Evolutionary conservation across 2,113 vertebrate genomes (phyloP).

Genomic region (Onychorhynchus coronatus): DNA sequence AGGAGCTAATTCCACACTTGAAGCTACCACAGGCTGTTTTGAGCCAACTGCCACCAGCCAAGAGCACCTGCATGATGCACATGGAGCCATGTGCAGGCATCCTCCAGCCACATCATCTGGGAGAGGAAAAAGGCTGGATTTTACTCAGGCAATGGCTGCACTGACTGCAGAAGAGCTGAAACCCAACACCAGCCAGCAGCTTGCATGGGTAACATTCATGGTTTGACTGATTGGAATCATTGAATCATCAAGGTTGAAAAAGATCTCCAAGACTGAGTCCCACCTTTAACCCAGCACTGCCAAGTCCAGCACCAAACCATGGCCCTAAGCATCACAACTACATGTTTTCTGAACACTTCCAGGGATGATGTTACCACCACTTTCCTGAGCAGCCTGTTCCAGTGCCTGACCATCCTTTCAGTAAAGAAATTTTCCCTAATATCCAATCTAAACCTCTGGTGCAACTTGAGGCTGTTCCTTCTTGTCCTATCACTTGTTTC

Average conservation of each 20-base stretch:
- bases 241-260: not conserved
- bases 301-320: not conserved
- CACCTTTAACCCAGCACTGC: not conserved
- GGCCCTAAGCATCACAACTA: not conserved
- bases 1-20: not conserved
- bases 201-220: not conserved
- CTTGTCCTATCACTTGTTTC: no score
- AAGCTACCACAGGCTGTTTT: not conserved
- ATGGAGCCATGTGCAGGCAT: accelerated
- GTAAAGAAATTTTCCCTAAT: not conserved
- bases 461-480: accelerated
- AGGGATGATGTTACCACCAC: not conserved
- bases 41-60: not conserved
- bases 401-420: not conserved
- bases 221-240: not conserved
- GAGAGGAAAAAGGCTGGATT: not conserved
- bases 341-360: not conserved
- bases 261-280: not conserved
- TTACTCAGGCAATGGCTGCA: not conserved
- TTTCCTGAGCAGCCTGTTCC: not conserved
- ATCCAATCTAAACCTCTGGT: not conserved
- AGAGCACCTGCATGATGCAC: not conserved
- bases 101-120: not conserved
- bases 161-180: not conserved
- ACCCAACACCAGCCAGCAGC: not conserved